phyloP scores from a whole-genome alignment of 1,140 invertebrate genomes.

The Lethrus apterus region DNA sequence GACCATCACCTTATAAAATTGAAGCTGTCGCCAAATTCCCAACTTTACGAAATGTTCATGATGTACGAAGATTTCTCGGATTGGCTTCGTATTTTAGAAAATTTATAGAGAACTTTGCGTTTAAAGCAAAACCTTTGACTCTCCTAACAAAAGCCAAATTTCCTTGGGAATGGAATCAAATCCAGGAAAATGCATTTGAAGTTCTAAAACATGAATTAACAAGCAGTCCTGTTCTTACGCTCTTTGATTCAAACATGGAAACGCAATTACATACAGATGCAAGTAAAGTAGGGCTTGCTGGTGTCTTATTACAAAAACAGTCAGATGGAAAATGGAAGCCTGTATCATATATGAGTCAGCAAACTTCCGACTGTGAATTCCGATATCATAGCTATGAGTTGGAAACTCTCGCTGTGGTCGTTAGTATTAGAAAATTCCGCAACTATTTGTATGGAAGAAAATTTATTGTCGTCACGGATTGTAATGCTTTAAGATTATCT shows the following conservation, averaged over 20 bases:
- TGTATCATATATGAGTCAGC: slow-evolving; percentile 2
- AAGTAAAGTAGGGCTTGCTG: slow-evolving; percentile 14
- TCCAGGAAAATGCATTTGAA: neutral
- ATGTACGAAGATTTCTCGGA: slow-evolving; percentile 13
- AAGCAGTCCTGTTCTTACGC: neutral
- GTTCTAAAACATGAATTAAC: neutral
- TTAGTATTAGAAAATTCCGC: slow-evolving; percentile 19
- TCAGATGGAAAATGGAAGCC: neutral
- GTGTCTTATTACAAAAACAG: slow-evolving; percentile 17
- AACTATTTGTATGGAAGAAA: slow-evolving; percentile 35
- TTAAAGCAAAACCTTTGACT: slow-evolving; percentile 17
- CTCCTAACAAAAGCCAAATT: slow-evolving; percentile 10
- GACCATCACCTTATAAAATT: neutral
- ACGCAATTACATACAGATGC: neutral
- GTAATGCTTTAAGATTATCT: slow-evolving; percentile 22
- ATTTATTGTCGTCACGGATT: slow-evolving; percentile 39
- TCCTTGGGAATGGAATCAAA: slow-evolving; percentile 1
- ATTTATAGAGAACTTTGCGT: slow-evolving; percentile 2
- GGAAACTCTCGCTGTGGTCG: slow-evolving; percentile 23
- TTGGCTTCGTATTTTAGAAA: slow-evolving; percentile 7
- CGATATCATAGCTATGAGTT: slow-evolving; percentile 22
- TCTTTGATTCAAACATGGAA: neutral
- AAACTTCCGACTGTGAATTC: neutral
- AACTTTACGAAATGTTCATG: slow-evolving; percentile 24
- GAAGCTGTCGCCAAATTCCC: slow-evolving; percentile 17